Base-by-base conservation (phyloP, 2,888 invertebrate species). In the Trachelus iudaicus region DNA sequence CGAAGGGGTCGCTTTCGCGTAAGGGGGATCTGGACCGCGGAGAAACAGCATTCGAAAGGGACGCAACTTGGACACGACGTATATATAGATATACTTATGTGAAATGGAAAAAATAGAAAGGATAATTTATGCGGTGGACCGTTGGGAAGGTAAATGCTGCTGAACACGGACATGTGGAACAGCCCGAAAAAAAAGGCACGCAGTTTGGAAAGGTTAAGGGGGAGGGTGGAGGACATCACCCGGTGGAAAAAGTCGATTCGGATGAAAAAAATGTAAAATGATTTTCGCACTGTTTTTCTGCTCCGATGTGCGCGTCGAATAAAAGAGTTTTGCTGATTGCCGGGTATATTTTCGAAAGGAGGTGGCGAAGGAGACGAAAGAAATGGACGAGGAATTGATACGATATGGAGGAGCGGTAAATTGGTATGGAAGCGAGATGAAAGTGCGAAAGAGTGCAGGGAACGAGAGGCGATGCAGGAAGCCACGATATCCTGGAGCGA, bases 341-440 rank as follows among this genome's bases (percentile, higher is more conserved):
- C 23, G 23, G 9, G 40, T 56, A 56, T 56, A 56, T 23, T 56
- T 56, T 9, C 9, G 23, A 73, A 75, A 34, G 37, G 2, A 35
- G 33, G 30, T 69, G 34, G 56, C 34, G 37, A 73, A 34, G 34
- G 68, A 76, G 37, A 69, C 31, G 35, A 4, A 69, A 30, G 68
- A 73, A 34, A 74, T 31, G 56, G 78, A 69, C 35, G 76, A 35
- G 34, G 73, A 73, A 73, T 56, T n/a, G 9, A 56, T 56, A 23
- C 9, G 23, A 56, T 23, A 3, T 1, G 56, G 56, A 9, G 23
- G 9, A 56, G 23, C 56, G 23, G 9, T 23, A 56, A 56, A 56
- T 56, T 56, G 23, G 56, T 23, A 23, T 9, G 23, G 1, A 23
- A 9, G 56, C 56, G 9, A 23, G 56, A 56, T 9, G 9, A 9